Evolutionary conservation across 2,888 invertebrate genomes (phyloP).

Genomic region (Drosophila recens): DNA sequence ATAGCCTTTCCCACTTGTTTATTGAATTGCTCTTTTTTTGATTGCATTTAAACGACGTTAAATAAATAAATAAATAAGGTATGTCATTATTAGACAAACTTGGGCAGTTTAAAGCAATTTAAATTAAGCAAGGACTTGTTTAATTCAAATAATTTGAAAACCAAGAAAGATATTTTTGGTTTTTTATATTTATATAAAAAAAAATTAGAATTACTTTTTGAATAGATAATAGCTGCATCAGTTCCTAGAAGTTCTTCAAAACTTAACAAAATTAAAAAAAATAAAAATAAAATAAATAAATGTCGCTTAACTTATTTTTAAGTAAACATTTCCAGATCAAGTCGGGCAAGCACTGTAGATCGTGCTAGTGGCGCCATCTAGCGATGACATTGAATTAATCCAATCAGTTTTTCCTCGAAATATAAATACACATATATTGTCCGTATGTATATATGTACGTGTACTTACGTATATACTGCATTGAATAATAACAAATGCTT

Average conservation of each 20-base stretch:
- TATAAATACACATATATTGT: background rate
- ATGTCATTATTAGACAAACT: no score
- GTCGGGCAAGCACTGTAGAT: background rate
- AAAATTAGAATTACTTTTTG: no score
- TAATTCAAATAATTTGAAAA: no score
- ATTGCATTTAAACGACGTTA: no score
- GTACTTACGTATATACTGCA: background rate
- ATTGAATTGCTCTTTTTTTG: no score
- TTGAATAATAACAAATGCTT: constrained; percentile 46
- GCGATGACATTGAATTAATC: constrained; percentile 25
- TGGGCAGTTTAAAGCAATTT: no score
- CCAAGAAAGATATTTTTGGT: no score
- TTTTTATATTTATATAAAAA: no score
- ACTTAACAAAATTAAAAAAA: background rate
- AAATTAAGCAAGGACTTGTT: no score
- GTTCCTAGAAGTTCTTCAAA: background rate
- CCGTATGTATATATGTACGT: background rate
- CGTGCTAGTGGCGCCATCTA: constrained; percentile 46
- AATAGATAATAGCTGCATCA: background rate
- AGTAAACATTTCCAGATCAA: background rate
- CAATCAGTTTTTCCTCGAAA: constrained; percentile 56
- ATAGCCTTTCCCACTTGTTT: no score
- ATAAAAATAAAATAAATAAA: background rate
- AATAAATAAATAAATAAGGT: no score
- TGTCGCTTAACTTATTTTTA: constrained; percentile 3